These are phyloP conservation scores for Uria lomvia DNA, from an alignment of 2,113 vertebrate species.

Conservation along the genomic window DNA sequence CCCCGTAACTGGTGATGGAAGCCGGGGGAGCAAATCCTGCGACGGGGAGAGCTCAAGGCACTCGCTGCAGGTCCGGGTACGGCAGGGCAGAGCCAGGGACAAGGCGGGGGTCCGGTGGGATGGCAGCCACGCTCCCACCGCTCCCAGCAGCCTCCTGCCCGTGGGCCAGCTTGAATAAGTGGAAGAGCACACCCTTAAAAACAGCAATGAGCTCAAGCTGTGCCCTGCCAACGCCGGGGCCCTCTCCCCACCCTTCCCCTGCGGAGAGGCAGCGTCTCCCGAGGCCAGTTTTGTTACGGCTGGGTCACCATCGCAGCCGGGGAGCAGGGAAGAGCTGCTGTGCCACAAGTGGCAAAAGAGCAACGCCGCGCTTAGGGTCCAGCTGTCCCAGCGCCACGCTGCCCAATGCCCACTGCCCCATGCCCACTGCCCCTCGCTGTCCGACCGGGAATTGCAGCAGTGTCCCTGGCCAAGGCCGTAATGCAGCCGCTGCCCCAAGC, in stretches of 20 bases:
- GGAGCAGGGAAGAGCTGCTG: background rate
- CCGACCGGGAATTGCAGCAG: background rate
- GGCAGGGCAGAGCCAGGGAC: background rate
- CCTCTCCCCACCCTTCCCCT: slow-evolving; percentile 18
- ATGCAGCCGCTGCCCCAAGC: background rate
- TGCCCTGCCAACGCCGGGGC: accelerated
- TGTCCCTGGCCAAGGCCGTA: background rate
- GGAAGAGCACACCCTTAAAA: slow-evolving; percentile 38
- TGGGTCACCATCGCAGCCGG: background rate
- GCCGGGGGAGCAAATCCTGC: background rate
- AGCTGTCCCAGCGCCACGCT: accelerated
- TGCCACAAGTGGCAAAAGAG: background rate
- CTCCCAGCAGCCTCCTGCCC: background rate
- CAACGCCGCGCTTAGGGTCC: background rate
- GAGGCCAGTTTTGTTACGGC: background rate
- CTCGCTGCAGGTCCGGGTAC: accelerated
- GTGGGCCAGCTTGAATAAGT: background rate
- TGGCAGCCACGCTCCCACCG: background rate
- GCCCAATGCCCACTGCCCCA: background rate
- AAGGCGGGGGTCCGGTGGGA: background rate
- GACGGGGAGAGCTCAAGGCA: background rate
- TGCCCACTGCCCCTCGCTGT: accelerated
- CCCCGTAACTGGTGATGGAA: accelerated
- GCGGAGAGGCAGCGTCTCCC: background rate
- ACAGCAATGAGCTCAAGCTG: slow-evolving; percentile 37